Evolutionary conservation across 2,797 vertebrate genomes (phyloP), one percentile per base, ranked within the genome.

Genomic region (Peromyscus aztecus): DNA sequence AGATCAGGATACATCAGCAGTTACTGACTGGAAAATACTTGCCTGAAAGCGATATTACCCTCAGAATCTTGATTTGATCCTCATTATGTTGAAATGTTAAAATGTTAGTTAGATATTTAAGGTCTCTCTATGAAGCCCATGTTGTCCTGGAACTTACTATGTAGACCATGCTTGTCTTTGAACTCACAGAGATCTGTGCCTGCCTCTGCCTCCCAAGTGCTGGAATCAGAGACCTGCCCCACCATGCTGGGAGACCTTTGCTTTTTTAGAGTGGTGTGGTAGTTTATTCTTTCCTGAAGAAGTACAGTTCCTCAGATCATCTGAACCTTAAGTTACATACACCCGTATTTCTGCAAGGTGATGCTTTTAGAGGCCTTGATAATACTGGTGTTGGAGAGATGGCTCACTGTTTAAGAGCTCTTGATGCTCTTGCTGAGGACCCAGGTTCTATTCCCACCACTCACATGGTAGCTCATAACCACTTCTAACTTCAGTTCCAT

Each of bases 51-150:
- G 31, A 92, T 59, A 37, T 80, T 78, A 69, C n/a, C 27, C 24
- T n/a, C 57, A 82, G 65, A 91, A n/a, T 75, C 77, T 85, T 90
- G n/a, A 83, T 75, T 88, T 78, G 57, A n/a, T 89, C 21, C 14
- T 86, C 12, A 69, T 89, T 85, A 7, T 92, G 27, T 83, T 69
- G 63, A 80, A 89, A 77, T 69, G 37, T 55, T 92, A 59, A 81
- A 83, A 40, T 96, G 43, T 73, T 90, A 90, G 40, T 40, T 87
- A 90, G 55, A 65, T 65, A 59, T 90, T 88, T 89, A 75, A 75
- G 34, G 24, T 57, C 67, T 95, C 40, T 29, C 31, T 69, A 12
- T 40, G 2, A 6, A 67, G 29, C 6, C 43, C 17, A 49, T 65
- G 81, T 37, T 61, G 4, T 63, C 57, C 37, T 83, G 59, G 80